Base-by-base conservation (phyloP, 2,797 vertebrate species). In the Scarus forsteni region DNA sequence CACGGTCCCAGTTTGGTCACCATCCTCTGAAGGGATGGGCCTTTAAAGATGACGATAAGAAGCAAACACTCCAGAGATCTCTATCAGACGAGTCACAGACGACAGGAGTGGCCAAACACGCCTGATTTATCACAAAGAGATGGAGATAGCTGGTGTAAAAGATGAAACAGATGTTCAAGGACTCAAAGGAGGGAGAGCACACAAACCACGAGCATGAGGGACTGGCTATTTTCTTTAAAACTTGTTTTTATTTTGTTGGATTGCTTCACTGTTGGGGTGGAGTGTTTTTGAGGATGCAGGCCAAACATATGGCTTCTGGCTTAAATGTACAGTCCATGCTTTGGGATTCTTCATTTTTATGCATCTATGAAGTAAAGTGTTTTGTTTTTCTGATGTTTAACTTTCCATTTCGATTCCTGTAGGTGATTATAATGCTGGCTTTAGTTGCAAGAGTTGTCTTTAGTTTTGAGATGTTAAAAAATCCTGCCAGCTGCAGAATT, bases 1-100 rank as follows among this genome's bases (percentile, higher is more conserved):
- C 68, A 3, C 3, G 15, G 61, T 53, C 54, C 19, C 55, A 14
- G 39, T 19, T 43, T 74, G 71, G 61, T 72, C 43, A 75, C 40
- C 39, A 44, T 63, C 63, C 66, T 66, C 50, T 13, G 46, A 68
- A 64, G 60, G 75, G 73, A 61, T 18, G 34, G 35, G 42, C 19
- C 66, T 80, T 68, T 71, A 72, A 53, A 85, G 81, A 85, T 78
- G 80, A 86, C 62, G 83, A 79, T 81, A 79, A 70, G 73, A 66
- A 61, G 58, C 67, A 81, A 85, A 85, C 63, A 75, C 52, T 60
- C 49, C 52, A 35, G 36, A 65, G 70, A 83, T 84, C 64, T 62
- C 27, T 84, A 66, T 86, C 82, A 57, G 73, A 55, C 63, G 27
- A 3, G 5, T 77, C 73, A 81, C 13, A 50, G 75, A 69, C 74